Evolutionary conservation across 2,113 vertebrate species (phyloP), one percentile per base, ranked within the genome.

Genomic region (Australoheros scitulus): DNA sequence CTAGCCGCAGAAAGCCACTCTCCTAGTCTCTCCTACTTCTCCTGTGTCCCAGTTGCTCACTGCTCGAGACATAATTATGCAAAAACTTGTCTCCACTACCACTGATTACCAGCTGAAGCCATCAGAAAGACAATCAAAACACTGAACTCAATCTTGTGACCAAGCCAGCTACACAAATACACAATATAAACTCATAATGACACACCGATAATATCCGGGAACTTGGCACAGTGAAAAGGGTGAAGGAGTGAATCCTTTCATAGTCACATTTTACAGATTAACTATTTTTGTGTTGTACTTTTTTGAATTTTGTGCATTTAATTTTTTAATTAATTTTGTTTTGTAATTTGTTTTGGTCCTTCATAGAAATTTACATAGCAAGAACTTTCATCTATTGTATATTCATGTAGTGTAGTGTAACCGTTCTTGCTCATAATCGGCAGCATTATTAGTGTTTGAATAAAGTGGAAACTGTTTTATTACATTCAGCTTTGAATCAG

Each of bases 341-440:
- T 26, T 26, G 24, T 65, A 0, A 0, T 29, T 14, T 47, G 43
- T 70, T 68, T 68, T 5, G 11, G 64, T 47, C 41, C 14, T 68
- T 22, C 41, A 18, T 26, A 0, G 0, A 26, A 68, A 68, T 26
- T 26, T 0, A 29, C 26, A 22, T 29, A 68, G 41, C 0, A 1
- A 68, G 64, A 47, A 15, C 22, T 47, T 68, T 15, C 0, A 0
- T 68, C 41, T 68, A 11, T 47, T 68, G 43, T 68, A 70, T 43
- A 50, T 50, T 70, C 41, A 29, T 20, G 18, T 29, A 70, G 64
- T 50, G 24, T 24, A 32, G 65, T 32, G 24, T 7, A 52, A 52
- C 10, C 6, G 24, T 20, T 70, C 65, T 52, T 70, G 43, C 17
- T 32, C 52, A 52, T 5, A 17, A 52, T 72, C 24, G 65, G 50